A percentile compares a stretch with the other conserved stretches of the same genome.
phyloP scores from a whole-genome alignment of 1,140 invertebrate species.

The Drosophila parabipectinata region DNA sequence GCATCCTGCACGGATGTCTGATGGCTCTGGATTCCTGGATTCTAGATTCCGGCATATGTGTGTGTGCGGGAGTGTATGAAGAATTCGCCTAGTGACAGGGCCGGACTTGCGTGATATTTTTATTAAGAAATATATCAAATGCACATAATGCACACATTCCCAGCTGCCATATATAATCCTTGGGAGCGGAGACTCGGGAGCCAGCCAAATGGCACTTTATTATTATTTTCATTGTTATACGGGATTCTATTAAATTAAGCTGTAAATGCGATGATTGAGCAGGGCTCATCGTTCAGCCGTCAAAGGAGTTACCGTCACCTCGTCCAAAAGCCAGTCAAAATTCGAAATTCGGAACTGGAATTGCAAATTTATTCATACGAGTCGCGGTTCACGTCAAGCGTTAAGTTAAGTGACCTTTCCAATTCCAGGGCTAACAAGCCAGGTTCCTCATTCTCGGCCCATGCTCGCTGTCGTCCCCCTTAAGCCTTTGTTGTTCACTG shows the following conservation, averaged over 20 bases:
- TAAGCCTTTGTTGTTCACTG: slow-evolving; percentile 46
- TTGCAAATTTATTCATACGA: slow-evolving; percentile 75
- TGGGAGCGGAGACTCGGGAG: slow-evolving; percentile 25
- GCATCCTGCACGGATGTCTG: slow-evolving; percentile 10
- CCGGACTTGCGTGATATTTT: slow-evolving; percentile 71
- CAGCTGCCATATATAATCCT: slow-evolving; percentile 42
- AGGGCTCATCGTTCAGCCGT: slow-evolving; percentile 4
- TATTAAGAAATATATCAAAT: slow-evolving; percentile 81
- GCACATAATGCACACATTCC: slow-evolving; percentile 57
- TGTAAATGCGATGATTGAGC: slow-evolving; percentile 37
- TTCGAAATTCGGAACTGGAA: slow-evolving; percentile 23
- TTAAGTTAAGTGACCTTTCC: slow-evolving; percentile 65
- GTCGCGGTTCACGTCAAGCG: slow-evolving; percentile 47
- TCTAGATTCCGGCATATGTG: slow-evolving; percentile 7
- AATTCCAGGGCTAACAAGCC: slow-evolving; percentile 33
- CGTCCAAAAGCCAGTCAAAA: slow-evolving; percentile 2
- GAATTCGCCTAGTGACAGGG: slow-evolving; percentile 41
- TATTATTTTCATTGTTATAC: slow-evolving; percentile 59
- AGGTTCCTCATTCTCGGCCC: slow-evolving; percentile 7
- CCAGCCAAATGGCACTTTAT: slow-evolving; percentile 58
- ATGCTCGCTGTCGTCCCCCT: slow-evolving; percentile 4
- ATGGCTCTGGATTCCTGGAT: slow-evolving; percentile 20
- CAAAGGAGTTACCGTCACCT: slow-evolving; percentile 21
- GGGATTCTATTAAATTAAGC: slow-evolving; percentile 48
- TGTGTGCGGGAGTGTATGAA: neutral